phyloP scores from a whole-genome alignment of 2,888 invertebrate genomes.

The Agrotis clavis region DNA sequence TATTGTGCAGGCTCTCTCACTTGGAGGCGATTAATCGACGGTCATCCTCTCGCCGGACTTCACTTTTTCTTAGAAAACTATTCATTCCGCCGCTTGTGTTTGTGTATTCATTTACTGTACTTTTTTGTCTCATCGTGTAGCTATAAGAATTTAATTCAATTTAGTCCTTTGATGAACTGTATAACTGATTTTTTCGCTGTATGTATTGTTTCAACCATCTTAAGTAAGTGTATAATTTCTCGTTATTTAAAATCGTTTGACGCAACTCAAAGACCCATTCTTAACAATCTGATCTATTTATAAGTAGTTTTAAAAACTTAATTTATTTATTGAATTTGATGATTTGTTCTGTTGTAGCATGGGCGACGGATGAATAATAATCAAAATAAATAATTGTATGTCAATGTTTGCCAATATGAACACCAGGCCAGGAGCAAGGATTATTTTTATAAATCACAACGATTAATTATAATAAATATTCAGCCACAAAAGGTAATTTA shows the following conservation, averaged over 20 bases:
- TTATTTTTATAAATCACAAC: slow-evolving; percentile 48
- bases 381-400: slow-evolving; percentile 12
- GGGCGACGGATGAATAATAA: slow-evolving; percentile 65
- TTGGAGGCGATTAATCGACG: slow-evolving; percentile 94
- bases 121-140: slow-evolving; percentile 3
- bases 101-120: neutral
- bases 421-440: slow-evolving; percentile 71
- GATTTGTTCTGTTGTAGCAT: slow-evolving; percentile 20
- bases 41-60: slow-evolving; percentile 90
- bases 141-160: slow-evolving; percentile 10
- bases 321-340: neutral
- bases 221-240: slow-evolving; percentile 1
- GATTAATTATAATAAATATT: slow-evolving; percentile 12
- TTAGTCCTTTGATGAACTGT: slow-evolving; percentile 10
- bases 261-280: neutral
- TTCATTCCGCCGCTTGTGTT: slow-evolving; percentile 72
- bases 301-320: neutral
- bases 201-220: slow-evolving; percentile 1
- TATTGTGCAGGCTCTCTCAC: slow-evolving; percentile 98
- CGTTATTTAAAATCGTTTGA: neutral
- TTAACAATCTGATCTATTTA: neutral
- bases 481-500: neutral
- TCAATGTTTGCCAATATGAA: slow-evolving; percentile 81
- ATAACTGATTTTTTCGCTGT: neutral
- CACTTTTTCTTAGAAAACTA: slow-evolving; percentile 83